phyloP scores from a whole-genome alignment of 2,797 vertebrate species.

The Acanthurus lineatus region DNA sequence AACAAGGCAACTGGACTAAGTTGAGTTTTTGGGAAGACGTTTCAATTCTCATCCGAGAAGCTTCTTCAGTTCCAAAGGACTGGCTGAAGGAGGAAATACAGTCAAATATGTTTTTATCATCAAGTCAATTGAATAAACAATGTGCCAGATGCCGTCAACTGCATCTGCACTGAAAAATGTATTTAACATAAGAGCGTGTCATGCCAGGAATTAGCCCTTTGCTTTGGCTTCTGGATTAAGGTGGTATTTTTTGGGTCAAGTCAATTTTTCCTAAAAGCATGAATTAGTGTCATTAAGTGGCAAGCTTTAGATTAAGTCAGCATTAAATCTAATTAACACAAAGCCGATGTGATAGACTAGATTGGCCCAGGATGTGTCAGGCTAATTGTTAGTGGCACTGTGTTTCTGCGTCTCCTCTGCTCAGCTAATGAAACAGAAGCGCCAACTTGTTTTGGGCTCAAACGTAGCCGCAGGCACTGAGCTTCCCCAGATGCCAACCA shows the following conservation, averaged over 20 bases:
- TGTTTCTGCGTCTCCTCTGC: constrained; percentile 47
- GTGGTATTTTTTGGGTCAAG: constrained; percentile 50
- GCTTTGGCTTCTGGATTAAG: constrained; percentile 36
- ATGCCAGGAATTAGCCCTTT: background rate
- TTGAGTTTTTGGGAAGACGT: too few species aligned
- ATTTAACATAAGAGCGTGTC: too few species aligned
- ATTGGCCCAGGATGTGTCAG: constrained; percentile 44
- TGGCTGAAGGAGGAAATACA: too few species aligned
- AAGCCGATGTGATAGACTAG: constrained; percentile 56
- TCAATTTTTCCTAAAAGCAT: constrained; percentile 52
- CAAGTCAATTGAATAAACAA: too few species aligned
- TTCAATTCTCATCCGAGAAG: too few species aligned
- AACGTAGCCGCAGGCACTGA: constrained; percentile 46
- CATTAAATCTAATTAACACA: constrained; percentile 59
- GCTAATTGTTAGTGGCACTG: constrained; percentile 64
- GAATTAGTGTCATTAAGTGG: constrained; percentile 59
- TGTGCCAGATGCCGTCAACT: too few species aligned
- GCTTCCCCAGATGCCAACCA: constrained; percentile 32
- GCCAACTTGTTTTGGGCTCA: constrained; percentile 48
- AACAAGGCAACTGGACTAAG: too few species aligned
- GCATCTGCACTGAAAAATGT: too few species aligned
- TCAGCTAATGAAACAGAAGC: constrained; percentile 54
- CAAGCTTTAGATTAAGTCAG: constrained; percentile 57
- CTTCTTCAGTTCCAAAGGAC: too few species aligned
- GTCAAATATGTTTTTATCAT: too few species aligned